A percentile compares a stretch with the other conserved stretches of the same genome.
Evolutionary conservation across 2,888 invertebrate species (phyloP).

Genomic region (Fabriciana adippe): DNA sequence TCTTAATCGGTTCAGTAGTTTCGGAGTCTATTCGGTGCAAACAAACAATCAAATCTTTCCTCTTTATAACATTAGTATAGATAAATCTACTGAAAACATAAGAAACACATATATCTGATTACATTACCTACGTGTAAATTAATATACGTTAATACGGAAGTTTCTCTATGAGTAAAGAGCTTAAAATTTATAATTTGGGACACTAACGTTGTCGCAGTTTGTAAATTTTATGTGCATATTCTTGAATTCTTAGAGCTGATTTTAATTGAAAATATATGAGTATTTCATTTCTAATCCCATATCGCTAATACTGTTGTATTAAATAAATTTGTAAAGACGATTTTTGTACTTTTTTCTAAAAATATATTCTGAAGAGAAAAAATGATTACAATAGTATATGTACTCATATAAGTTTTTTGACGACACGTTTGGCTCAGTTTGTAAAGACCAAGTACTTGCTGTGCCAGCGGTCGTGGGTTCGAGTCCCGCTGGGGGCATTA

Average conservation of each 20-base stretch:
- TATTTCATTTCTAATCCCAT: conserved; percentile 35
- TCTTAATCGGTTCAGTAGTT: too few species aligned
- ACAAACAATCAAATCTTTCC: too few species aligned
- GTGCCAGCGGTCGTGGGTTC: too few species aligned
- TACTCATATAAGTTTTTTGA: neutral
- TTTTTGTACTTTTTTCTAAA: neutral
- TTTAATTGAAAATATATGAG: conserved; percentile 43
- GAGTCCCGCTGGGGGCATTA: too few species aligned
- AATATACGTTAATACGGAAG: neutral
- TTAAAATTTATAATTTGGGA: conserved; percentile 33
- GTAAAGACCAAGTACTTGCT: too few species aligned
- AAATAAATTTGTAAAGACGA: conserved; percentile 13
- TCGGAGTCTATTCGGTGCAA: too few species aligned
- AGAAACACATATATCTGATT: neutral
- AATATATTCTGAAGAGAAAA: neutral
- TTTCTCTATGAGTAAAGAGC: conserved; percentile 15
- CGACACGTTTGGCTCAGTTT: too few species aligned
- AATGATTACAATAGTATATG: neutral
- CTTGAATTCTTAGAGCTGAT: conserved; percentile 35
- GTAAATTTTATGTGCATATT: conserved; percentile 43
- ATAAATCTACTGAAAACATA: neutral
- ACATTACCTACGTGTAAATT: neutral
- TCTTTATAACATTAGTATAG: too few species aligned
- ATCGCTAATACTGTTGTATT: conserved; percentile 34
- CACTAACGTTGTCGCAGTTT: conserved; percentile 30